Evolutionary conservation across 2,113 vertebrate species (phyloP).

Genomic region (Arvicanthis niloticus): DNA sequence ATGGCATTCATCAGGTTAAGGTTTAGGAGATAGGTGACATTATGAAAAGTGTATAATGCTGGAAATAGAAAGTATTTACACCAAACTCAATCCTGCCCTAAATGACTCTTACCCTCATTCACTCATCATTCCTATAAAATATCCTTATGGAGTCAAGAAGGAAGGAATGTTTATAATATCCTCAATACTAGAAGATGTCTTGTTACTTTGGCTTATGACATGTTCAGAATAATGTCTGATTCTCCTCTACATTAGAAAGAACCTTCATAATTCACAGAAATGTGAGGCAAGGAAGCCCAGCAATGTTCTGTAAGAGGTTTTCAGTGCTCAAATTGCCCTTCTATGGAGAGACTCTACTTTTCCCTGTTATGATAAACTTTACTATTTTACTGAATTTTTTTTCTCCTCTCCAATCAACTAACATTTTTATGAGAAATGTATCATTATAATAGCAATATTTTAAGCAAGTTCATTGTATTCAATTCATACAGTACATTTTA

Average conservation of each 20-base stretch:
- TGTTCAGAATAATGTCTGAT: not conserved
- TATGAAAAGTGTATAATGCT: not conserved
- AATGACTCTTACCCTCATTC: not conserved
- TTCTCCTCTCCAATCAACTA: not conserved
- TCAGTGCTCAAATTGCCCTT: not conserved
- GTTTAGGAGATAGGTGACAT: not conserved
- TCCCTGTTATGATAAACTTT: not conserved
- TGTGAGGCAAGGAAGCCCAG: not conserved
- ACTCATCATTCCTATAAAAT: not conserved
- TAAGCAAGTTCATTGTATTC: not conserved
- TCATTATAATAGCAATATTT: not conserved
- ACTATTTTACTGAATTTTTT: not conserved
- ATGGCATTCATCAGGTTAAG: not conserved
- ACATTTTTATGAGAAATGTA: not conserved
- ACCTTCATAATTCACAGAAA: not conserved
- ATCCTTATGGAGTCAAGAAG: not conserved
- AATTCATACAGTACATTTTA: not conserved
- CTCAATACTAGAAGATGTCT: not conserved
- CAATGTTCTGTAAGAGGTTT: not conserved
- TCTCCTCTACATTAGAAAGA: not conserved
- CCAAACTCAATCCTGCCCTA: not conserved
- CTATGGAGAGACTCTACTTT: not conserved
- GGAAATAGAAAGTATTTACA: not conserved
- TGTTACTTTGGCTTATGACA: not conserved
- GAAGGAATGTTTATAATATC: not conserved